phyloP scores from a whole-genome alignment of 2,113 vertebrate species.

The Dinomys branickii region DNA sequence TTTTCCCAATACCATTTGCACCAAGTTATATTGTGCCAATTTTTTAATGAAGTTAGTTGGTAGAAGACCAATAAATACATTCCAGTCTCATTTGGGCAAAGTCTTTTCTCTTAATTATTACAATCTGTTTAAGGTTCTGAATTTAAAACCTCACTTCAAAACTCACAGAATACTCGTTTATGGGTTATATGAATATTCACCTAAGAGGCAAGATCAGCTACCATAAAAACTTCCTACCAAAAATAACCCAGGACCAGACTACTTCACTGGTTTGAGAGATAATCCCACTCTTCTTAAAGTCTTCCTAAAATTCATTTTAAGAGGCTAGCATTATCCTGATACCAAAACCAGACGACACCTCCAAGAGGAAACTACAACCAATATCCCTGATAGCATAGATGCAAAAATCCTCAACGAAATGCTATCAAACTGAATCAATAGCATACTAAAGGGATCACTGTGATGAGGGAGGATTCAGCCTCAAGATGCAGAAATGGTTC shows the following conservation, averaged over 20 bases:
- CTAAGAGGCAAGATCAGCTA: conserved; percentile 8
- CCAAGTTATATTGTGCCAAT: conserved; percentile 26
- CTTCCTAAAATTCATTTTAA: background rate
- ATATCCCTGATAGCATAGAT: background rate
- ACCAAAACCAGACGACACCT: background rate
- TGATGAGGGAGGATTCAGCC: background rate
- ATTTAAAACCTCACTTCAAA: conserved; percentile 55
- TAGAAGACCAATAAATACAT: background rate
- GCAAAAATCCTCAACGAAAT: background rate
- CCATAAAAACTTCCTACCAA: background rate
- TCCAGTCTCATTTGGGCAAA: background rate
- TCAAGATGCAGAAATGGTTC: background rate
- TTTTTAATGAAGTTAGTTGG: conserved; percentile 54
- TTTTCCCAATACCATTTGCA: background rate
- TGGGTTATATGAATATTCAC: background rate
- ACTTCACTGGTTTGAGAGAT: background rate
- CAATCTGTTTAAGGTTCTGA: background rate
- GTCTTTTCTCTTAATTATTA: conserved; percentile 37
- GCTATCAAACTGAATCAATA: background rate
- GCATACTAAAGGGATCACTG: background rate
- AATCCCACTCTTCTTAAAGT: background rate
- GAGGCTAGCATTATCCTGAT: background rate
- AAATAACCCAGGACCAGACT: background rate
- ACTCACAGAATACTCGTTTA: background rate
- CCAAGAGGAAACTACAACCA: background rate